A percentile compares a stretch with the other conserved stretches of the same genome.
These are phyloP conservation scores for Sebastes hubbsi DNA, from an alignment of 2,797 vertebrate genomes.

Conservation along the genomic window DNA sequence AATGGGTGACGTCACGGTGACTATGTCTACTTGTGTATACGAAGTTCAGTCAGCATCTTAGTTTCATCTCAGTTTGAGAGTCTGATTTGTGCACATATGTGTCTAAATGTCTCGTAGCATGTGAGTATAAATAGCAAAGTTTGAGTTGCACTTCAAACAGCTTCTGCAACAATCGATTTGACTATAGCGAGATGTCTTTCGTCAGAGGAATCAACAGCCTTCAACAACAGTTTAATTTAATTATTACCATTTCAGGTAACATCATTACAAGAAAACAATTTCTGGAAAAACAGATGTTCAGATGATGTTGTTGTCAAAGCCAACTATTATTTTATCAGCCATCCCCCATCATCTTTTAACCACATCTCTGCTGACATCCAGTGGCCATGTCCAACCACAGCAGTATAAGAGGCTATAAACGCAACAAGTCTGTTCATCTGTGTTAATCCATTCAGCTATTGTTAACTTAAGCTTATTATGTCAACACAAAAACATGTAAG, in stretches of 20 bases:
- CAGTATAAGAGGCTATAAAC: neutral
- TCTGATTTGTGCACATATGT: neutral
- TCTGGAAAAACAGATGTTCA: constrained; percentile 20
- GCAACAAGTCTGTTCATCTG: neutral
- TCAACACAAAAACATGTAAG: neutral
- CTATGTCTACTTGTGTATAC: too few species aligned
- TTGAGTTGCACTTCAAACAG: neutral
- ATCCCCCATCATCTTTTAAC: neutral
- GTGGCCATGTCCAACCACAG: constrained; percentile 44
- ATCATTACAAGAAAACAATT: neutral
- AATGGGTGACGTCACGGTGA: too few species aligned
- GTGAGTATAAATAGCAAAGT: neutral
- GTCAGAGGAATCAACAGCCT: neutral
- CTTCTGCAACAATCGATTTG: too few species aligned
- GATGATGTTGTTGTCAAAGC: neutral
- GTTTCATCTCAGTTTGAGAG: neutral
- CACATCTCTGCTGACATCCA: constrained; percentile 67
- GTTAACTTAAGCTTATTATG: too few species aligned
- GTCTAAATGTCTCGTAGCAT: neutral
- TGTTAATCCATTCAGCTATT: neutral
- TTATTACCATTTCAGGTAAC: neutral
- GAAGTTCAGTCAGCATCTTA: neutral
- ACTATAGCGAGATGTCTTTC: neutral
- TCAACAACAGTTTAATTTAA: neutral
- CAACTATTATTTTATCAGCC: neutral